Percentiles rank a stretch among this genome's conserved stretches.
Evolutionary conservation across 2,797 vertebrate genomes (phyloP).

Genomic region (Hydrocynus forskahlii): DNA sequence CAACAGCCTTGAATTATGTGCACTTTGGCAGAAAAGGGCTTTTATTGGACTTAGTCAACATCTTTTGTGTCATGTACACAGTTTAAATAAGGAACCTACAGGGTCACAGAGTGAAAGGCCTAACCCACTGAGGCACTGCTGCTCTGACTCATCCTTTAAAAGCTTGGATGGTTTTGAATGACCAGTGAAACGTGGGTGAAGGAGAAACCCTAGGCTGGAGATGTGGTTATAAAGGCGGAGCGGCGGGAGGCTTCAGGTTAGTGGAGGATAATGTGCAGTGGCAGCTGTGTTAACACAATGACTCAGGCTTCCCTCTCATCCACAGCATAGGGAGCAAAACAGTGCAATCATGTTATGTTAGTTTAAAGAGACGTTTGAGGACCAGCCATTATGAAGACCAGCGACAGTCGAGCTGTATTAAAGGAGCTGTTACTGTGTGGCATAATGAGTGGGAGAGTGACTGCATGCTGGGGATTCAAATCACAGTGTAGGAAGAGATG

Average conservation of each 20-base stretch:
- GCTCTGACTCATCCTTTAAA: constrained; percentile 17
- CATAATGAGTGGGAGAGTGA: constrained; percentile 4
- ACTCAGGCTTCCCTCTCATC: constrained; percentile 19
- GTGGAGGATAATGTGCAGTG: constrained; percentile 31
- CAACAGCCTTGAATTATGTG: not conserved
- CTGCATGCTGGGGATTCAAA: not conserved
- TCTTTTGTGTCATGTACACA: constrained; percentile 1
- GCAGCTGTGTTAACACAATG: constrained; percentile 32
- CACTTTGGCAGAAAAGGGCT: not conserved
- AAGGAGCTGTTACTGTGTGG: constrained; percentile 20
- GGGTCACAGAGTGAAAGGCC: not conserved
- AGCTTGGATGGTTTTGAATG: constrained; percentile 30
- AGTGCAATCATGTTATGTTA: constrained; percentile 30
- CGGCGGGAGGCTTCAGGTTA: constrained; percentile 19
- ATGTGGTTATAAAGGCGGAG: constrained; percentile 4
- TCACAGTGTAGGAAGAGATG: not conserved
- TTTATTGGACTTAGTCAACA: not conserved
- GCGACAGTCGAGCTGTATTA: not conserved
- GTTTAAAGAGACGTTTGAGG: not conserved
- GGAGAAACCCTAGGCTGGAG: not conserved
- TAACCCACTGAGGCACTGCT: constrained; percentile 3
- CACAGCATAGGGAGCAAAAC: constrained; percentile 7
- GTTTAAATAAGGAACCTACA: constrained; percentile 15
- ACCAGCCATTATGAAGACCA: constrained; percentile 5
- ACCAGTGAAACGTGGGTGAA: not conserved